Percentiles rank a stretch among this genome's conserved stretches.
These are phyloP conservation scores for Leucophenga maculata DNA, from an alignment of 2,888 invertebrate genomes.

Conservation along the genomic window DNA sequence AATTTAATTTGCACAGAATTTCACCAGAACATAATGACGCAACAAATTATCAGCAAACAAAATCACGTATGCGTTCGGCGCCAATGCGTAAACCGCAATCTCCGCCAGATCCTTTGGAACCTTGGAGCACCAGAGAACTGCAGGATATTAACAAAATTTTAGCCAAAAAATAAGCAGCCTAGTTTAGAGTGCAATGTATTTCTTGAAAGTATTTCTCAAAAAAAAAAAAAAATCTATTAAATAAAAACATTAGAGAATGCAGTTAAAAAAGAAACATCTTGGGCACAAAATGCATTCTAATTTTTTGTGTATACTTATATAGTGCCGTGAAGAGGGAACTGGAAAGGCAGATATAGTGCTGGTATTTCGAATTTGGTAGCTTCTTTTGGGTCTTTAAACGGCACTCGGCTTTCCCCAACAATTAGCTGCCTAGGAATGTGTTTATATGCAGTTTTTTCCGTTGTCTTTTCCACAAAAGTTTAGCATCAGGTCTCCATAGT, in stretches of 20 bases:
- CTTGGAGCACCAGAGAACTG: conserved; percentile 82
- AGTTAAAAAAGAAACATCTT: no score
- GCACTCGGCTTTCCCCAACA: no score
- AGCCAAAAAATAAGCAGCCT: conserved; percentile 52
- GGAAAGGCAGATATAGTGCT: neutral
- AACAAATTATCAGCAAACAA: conserved; percentile 49
- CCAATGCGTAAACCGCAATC: conserved; percentile 62
- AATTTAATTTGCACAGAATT: conserved; percentile 53
- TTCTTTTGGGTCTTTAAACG: no score
- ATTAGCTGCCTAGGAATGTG: no score
- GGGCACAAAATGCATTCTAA: no score
- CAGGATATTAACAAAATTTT: conserved; percentile 80
- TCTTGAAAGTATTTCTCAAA: neutral
- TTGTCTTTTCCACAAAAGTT: no score
- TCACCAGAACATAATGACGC: conserved; percentile 64
- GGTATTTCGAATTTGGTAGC: no score
- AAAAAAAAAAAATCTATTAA: neutral
- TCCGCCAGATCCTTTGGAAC: conserved; percentile 79
- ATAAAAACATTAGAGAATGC: conserved; percentile 1
- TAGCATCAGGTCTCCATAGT: no score
- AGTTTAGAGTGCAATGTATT: neutral
- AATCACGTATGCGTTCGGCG: conserved; percentile 53
- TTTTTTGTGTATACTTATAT: no score
- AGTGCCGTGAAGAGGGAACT: neutral
- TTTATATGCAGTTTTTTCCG: no score